Evolutionary conservation across 2,888 invertebrate species (phyloP), one percentile per base, ranked within the genome.

Genomic region (Lottia gigantea): DNA sequence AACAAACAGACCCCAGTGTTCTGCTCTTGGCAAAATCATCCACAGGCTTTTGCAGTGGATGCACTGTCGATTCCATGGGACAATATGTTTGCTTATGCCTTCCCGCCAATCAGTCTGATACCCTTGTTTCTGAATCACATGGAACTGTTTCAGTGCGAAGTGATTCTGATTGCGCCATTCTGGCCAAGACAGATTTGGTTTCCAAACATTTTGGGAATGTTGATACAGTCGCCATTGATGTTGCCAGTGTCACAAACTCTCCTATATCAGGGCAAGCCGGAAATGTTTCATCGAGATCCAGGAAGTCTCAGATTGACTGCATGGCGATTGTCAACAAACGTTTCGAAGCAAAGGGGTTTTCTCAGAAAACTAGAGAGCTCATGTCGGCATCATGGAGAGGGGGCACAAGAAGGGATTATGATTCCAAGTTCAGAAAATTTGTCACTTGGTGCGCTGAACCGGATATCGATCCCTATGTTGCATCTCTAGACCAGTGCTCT

Each of bases 1-100:
- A 71, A 71, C 62, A 74, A 71, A 71, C 62, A 74, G 31, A 16
- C 19, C 16, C 64, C 19, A 25, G 47, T 69, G 15, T 74, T 62
- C 31, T 71, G 71, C 26, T 46, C 70, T 15, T 65, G 64, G 67
- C 40, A 15, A 8, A 62, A 45, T 19, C 31, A 66, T 25, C 61
- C 45, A 6, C 62, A 63, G 19, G 70, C 70, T 4, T 45, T 67
- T 26, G 71, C 66, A 46, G 15, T 66, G 49, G 70, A 71, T 67
- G 65, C 71, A 7, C 55, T 74, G 66, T 67, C 71, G 23, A 69
- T 67, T 15, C 12, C 15, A 16, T 74, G 71, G 70, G 62, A 64
- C 7, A 55, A 26, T 6, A 49, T 72, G 65, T 66, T 64, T 23
- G 66, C 40, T n/a, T n/a, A n/a, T n/a, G n/a, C n/a, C n/a, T n/a